Evolutionary conservation across 2,113 vertebrate genomes (phyloP).

Genomic region (Lipotes vexillifer): DNA sequence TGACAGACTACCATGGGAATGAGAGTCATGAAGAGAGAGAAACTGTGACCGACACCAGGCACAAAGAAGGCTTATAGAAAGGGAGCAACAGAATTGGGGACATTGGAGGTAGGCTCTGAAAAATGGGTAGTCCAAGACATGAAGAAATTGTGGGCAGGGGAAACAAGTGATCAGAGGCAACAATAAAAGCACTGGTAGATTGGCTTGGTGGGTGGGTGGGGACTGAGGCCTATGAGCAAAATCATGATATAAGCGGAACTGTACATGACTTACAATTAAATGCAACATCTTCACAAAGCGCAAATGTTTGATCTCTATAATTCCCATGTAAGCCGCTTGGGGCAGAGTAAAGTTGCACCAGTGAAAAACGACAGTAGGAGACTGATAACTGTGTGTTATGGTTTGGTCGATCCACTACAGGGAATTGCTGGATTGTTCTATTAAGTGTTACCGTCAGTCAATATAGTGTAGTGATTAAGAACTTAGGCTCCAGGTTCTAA

Average conservation of each 20-base stretch:
- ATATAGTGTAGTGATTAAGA: not conserved
- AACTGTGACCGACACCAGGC: not conserved
- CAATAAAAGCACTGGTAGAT: not conserved
- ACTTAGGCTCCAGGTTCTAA: not conserved
- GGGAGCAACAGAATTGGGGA: fast-evolving
- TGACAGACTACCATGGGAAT: not conserved
- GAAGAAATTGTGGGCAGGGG: not conserved
- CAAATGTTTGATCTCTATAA: not conserved
- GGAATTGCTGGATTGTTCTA: not conserved
- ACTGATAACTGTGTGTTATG: too few relatives aligned
- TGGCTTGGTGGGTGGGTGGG: not conserved
- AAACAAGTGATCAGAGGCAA: not conserved
- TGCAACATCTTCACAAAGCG: not conserved
- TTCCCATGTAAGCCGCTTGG: not conserved
- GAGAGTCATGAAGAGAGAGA: not conserved
- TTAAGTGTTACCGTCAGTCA: not conserved
- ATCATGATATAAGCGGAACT: not conserved
- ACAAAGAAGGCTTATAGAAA: not conserved
- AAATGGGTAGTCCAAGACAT: not conserved
- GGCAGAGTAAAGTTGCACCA: not conserved
- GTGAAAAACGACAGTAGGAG: not conserved
- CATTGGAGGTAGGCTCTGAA: not conserved
- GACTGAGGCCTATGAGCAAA: not conserved
- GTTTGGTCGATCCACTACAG: not conserved
- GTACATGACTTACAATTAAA: not conserved